Base-by-base conservation (phyloP, 2,797 vertebrate species). In the Enteromius unitaeniatus region DNA sequence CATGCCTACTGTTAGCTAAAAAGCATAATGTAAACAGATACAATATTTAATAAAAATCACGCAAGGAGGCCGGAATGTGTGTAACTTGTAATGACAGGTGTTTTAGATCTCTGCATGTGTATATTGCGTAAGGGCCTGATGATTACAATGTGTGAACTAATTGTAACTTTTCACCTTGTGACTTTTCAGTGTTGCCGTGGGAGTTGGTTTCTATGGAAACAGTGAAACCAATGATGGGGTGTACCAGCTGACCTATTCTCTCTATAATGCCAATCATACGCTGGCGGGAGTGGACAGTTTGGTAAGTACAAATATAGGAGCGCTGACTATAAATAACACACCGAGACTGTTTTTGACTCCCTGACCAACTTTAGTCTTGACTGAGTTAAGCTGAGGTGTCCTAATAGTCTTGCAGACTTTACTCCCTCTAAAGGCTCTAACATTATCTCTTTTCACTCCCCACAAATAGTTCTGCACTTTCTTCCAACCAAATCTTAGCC, bases 161-260 rank as follows among this genome's bases (percentile, higher is more conserved):
- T 79, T 37, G 23, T 51, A 28, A 80, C 42, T 78, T 74, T 81
- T 84, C 53, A 53, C 64, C 82, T 81, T 58, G 26, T 78, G 68
- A 58, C 28, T 37, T 84, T 51, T 65, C 89, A 99, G 98, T 13
- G 90, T 94, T 6, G 97, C 97, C 0, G 95, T 99, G 15, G 97
- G 97, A 13, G 86, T 97, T 42, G 98, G 98, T 93, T 99, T 99
- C 93, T 99, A 99, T 7, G 97, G 97, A 86, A 99, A 99, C 96
- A 99, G 98, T 0, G 97, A 99, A 94, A 96, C 96, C 89, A 97
- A 97, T 0, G 98, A 99, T 0, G 97, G 98, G 0, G 92, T 97
- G 53, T 96, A 97, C 93, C 98, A 99, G 94, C 91, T 99, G 91
- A 96, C 97, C 90, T 98, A 97, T 85, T 97, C 97, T 89, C 88